A percentile compares a stretch with the other conserved stretches of the same genome.
These are phyloP conservation scores for Agonum fuliginosum DNA, from an alignment of 2,888 invertebrate species.

Conservation along the genomic window DNA sequence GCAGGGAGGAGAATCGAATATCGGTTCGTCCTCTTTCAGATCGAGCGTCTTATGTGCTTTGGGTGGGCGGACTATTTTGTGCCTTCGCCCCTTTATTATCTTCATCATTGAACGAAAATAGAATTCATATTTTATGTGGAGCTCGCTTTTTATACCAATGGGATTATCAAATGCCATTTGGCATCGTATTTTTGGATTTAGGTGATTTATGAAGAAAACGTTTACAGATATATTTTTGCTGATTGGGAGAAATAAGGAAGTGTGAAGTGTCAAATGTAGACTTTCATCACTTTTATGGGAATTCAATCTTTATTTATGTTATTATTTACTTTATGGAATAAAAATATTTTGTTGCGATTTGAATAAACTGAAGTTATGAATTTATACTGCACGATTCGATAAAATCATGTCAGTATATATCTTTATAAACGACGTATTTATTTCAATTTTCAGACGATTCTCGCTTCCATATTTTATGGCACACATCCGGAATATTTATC, in stretches of 20 bases:
- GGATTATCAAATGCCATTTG: slow-evolving; percentile 49
- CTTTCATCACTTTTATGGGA: background rate
- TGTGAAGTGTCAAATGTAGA: background rate
- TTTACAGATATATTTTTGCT: too few relatives aligned
- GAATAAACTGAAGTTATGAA: slow-evolving; percentile 15
- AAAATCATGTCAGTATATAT: slow-evolving; percentile 21
- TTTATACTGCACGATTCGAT: slow-evolving; percentile 15
- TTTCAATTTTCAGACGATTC: slow-evolving; percentile 14
- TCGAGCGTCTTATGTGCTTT: slow-evolving; percentile 32
- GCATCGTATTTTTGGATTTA: slow-evolving; percentile 40
- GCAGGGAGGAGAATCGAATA: slow-evolving; percentile 51
- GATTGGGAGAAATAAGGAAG: background rate
- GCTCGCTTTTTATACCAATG: slow-evolving; percentile 34
- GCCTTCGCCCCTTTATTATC: slow-evolving; percentile 46
- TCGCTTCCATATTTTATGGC: background rate
- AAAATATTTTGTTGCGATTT: slow-evolving; percentile 19
- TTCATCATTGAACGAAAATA: slow-evolving; percentile 57
- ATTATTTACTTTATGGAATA: slow-evolving; percentile 25
- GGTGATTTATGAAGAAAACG: slow-evolving; percentile 39
- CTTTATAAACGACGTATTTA: slow-evolving; percentile 31
- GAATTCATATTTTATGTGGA: slow-evolving; percentile 55
- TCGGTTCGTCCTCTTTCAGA: slow-evolving; percentile 48
- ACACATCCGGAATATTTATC: background rate
- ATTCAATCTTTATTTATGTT: slow-evolving; percentile 29
- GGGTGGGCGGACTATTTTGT: slow-evolving; percentile 1